Conservation (phyloP, 2,888 invertebrate genomes). For the Dinocampus coccinellae region DNA sequence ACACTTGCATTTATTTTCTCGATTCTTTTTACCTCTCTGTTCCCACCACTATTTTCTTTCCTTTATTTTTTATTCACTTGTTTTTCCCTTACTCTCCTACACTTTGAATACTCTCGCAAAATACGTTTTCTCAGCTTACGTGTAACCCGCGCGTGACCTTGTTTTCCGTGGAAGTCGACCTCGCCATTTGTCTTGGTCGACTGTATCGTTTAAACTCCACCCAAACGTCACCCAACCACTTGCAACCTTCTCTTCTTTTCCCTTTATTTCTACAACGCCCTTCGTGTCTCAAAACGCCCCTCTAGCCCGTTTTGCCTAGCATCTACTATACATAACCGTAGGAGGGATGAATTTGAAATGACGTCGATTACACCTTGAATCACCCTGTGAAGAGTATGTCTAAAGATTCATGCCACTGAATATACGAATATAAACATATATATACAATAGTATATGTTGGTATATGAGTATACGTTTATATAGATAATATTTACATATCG, state of each 20-base stretch:
- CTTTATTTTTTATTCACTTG: not conserved
- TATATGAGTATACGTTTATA: not conserved
- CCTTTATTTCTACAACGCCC: too few species aligned
- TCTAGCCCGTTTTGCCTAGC: not conserved
- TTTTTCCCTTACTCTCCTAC: not conserved
- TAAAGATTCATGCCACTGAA: constrained; percentile 29
- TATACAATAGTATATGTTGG: not conserved
- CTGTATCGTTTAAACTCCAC: constrained; percentile 42
- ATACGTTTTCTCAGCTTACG: constrained; percentile 22
- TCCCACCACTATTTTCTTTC: not conserved
- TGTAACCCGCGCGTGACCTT: constrained; percentile 41
- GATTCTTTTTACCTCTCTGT: not conserved
- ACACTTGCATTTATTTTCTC: not conserved
- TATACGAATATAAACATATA: not conserved
- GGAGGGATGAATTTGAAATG: constrained; percentile 15
- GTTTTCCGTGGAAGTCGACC: constrained; percentile 38
- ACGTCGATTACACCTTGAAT: constrained; percentile 18
- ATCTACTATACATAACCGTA: not conserved
- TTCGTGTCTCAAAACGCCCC: not conserved
- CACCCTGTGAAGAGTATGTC: constrained; percentile 1
- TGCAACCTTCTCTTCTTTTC: not conserved
- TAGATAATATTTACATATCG: constrained; percentile 30
- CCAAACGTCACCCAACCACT: not conserved
- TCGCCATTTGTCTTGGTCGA: constrained; percentile 46
- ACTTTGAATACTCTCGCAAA: constrained; percentile 1